Evolutionary conservation across 2,797 vertebrate species (phyloP), one percentile per base, ranked within the genome.

Genomic region (Rhincodon typus): DNA sequence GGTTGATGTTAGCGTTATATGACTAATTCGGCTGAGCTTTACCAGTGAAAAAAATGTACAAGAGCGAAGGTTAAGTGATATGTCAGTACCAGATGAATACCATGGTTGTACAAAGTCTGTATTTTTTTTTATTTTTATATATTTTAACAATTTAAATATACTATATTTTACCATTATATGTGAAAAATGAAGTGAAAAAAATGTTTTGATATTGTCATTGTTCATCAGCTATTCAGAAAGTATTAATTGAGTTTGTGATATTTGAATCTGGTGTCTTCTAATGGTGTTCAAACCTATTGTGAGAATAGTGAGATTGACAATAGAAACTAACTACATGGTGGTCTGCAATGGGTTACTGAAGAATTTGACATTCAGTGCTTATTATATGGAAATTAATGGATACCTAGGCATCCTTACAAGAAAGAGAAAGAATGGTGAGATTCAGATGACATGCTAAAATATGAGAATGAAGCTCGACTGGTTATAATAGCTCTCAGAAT

Each of bases 261-360:
- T 62, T 91, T n/a, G 66, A 93, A n/a, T 66, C 7, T 19, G 7
- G 62, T 93, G 34, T 21, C 57, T 38, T 93, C 57, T 67, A 93
- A 93, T 23, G 62, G 90, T 67, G 62, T 93, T 93, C 62, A 93
- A 67, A 38, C 38, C 34, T 93, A 93, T 67, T 93, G n/a, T 93
- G 90, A 67, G 15, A 38, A 12, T 67, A 67, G 62, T 38, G 57
- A 67, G 90, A 93, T 93, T 93, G 90, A 23, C 34, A 38, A 67
- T 67, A 66, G 62, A 93, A 93, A 23, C 62, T 93, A 34, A 93
- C 67, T 93, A 38, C 62, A 67, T 67, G 34, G 90, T 93, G 90
- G n/a, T 67, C 90, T 67, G n/a, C 90, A 93, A 38, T 57, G 67
- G 90, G 34, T 67, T 67, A 38, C 90, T 38, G 62, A 67, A 67